Evolutionary conservation across 2,113 vertebrate genomes (phyloP).

Genomic region (Pimephales promelas): DNA sequence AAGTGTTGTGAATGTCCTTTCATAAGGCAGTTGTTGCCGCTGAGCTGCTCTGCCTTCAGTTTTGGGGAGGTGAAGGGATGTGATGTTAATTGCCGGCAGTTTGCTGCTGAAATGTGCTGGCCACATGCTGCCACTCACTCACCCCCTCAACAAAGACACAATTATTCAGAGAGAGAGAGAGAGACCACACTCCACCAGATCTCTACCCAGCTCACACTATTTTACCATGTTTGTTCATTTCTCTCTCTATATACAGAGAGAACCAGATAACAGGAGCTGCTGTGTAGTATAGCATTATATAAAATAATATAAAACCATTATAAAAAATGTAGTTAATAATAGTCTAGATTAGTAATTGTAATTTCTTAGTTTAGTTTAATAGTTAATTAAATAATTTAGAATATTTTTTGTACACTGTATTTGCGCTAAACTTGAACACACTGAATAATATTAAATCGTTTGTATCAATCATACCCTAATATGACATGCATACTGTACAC

Average conservation of each 20-base stretch:
- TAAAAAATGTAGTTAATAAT: no score
- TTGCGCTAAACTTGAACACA: no score
- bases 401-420: no score
- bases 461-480: no score
- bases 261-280: no score
- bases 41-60: conserved; percentile 46
- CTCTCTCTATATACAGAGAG: not conserved
- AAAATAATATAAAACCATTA: no score
- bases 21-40: conserved; percentile 34
- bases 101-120: conserved; percentile 64
- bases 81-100: conserved; percentile 59
- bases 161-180: conserved; percentile 57
- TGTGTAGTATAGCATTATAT: no score
- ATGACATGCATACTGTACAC: no score
- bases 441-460: no score
- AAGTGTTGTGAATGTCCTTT: conserved; percentile 37
- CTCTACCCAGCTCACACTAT: conserved; percentile 24
- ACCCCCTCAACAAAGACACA: conserved; percentile 57
- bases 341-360: no score
- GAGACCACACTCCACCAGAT: conserved; percentile 45
- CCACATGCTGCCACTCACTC: conserved; percentile 62
- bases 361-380: no score
- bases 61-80: conserved; percentile 58
- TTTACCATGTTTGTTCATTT: conserved; percentile 37
- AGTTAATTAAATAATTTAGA: no score